Conservation (phyloP, 2,888 invertebrate species). For the Panorpa germanica region DNA sequence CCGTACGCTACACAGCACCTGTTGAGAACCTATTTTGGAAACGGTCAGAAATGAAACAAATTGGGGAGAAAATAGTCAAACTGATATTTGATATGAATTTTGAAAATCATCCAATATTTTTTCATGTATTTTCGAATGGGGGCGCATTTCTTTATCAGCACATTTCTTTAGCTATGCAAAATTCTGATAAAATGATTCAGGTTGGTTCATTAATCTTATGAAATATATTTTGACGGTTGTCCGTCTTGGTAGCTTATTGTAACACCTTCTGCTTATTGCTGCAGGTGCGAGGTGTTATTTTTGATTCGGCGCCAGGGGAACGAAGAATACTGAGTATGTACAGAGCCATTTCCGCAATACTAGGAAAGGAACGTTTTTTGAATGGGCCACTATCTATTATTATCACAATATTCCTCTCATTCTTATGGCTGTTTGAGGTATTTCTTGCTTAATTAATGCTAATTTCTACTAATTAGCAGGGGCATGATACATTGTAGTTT, state of each 20-base stretch:
- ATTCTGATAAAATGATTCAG: constrained; percentile 29
- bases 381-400: constrained; percentile 34
- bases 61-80: constrained; percentile 43
- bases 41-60: constrained; percentile 33
- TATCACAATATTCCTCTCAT: constrained; percentile 32
- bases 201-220: too few relatives aligned
- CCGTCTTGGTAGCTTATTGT: constrained; percentile 8
- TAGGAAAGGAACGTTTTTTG: constrained; percentile 33
- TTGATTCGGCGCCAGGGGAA: constrained; percentile 52
- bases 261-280: constrained; percentile 9
- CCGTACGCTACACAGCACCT: constrained; percentile 50
- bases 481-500: background rate
- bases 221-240: constrained; percentile 9
- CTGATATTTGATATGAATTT: constrained; percentile 44
- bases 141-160: constrained; percentile 52
- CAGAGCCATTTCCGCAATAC: constrained; percentile 38
- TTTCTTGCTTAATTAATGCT: constrained; percentile 9
- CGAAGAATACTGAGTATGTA: constrained; percentile 34
- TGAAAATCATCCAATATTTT: constrained; percentile 48
- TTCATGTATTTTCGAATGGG: constrained; percentile 62
- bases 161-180: constrained; percentile 37
- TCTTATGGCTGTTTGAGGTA: constrained; percentile 41
- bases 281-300: constrained; percentile 41
- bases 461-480: background rate
- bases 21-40: constrained; percentile 44